Base-by-base conservation (phyloP, 2,888 invertebrate genomes). In the Ernsta delagoae region DNA sequence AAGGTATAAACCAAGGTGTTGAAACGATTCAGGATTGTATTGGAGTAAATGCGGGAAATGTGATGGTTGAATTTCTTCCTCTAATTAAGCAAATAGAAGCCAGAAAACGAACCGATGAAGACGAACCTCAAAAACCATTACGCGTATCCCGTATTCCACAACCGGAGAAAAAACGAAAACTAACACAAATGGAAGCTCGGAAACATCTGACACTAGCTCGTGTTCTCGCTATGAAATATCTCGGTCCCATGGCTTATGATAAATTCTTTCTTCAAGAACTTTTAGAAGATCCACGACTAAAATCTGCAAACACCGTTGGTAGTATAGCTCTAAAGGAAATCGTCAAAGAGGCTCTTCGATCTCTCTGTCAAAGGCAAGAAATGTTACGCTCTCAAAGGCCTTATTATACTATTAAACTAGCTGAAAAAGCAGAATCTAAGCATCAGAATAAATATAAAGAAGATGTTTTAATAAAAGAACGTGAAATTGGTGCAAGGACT, bases 1-100 rank as follows among this genome's bases (percentile, higher is more conserved):
- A 92, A 75, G 92, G 93, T n/a, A 91, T 92, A 16, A 90, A 88
- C 74, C 91, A 92, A 77, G 92, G 92, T 3, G 67, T 87, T 1
- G 92, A 93, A 78, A 93, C 93, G 5, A 90, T 93, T 71, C 89
- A 92, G 78, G 92, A 92, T 73, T 92, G 91, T 72, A 86, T 93
- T 6, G 93, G 93, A n/a, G 68, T 74, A 3, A 90, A 92, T 65
- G 89, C 92, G 1, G 93, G 93, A 1, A 85, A 79, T 72, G 89
- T 93, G 1, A 88, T 93, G 91, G 59, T 88, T 41, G 89, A 92
- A 50, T 90, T 93, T 70, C 75, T 91, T 54, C 89, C 92, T 16
- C 70, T 91, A n/a, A 93, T 93, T 24, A 90, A 86, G 77, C 84
- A 86, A 75, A 74, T 80, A 34, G 90, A 92, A 79, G 83, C 83